Percentiles rank a stretch among this genome's conserved stretches.
These are phyloP conservation scores for Chlamydotis undulata DNA, from an alignment of 2,113 vertebrate species.

Conservation along the genomic window DNA sequence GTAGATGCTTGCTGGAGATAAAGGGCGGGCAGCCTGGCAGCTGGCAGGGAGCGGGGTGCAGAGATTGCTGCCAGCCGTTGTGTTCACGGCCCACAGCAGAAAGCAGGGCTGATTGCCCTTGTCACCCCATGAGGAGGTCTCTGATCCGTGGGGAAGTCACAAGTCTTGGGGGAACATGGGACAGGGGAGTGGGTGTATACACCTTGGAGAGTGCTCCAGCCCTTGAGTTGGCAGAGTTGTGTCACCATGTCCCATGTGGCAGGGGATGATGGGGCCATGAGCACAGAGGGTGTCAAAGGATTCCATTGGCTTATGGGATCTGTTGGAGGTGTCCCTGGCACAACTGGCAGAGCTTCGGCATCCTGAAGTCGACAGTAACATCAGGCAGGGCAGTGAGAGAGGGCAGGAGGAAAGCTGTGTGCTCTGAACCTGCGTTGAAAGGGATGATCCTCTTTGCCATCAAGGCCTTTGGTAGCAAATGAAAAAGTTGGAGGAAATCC, in stretches of 20 bases:
- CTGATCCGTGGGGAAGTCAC: neutral
- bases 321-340: neutral
- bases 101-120: neutral
- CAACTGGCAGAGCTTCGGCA: neutral
- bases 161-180: neutral
- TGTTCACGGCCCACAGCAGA: fast-evolving
- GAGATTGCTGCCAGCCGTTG: neutral
- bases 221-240: neutral
- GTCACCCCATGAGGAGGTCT: fast-evolving
- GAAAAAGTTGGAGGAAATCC: neutral
- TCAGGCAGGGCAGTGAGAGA: fast-evolving
- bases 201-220: neutral
- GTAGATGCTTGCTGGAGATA: neutral
- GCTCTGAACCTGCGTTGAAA: neutral
- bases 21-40: neutral
- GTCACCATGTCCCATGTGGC: fast-evolving
- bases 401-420: neutral
- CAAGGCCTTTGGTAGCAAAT: neutral
- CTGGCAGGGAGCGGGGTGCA: neutral
- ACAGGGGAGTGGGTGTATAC: fast-evolving
- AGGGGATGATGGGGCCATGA: neutral
- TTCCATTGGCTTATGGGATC: fast-evolving
- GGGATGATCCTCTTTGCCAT: neutral
- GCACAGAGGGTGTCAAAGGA: neutral
- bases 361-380: neutral